phyloP scores from a whole-genome alignment of 2,888 invertebrate genomes.

The Poecilobothrus nobilitatus region DNA sequence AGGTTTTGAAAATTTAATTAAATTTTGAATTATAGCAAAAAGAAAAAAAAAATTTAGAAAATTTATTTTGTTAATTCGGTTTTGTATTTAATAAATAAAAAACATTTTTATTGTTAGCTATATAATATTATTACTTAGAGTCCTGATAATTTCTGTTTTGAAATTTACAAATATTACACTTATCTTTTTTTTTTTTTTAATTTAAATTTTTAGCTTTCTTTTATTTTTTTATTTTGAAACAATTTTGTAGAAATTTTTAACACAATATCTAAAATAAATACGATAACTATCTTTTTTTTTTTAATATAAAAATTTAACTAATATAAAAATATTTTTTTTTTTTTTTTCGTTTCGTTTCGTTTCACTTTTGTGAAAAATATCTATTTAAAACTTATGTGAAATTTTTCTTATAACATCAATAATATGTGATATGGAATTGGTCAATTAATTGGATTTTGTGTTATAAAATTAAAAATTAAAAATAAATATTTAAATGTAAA shows the following conservation, averaged over 20 bases:
- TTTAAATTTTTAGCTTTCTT: background rate
- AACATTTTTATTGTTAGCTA: no score
- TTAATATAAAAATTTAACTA: background rate
- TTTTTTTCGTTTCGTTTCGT: background rate
- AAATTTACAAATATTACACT: background rate
- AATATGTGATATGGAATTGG: background rate
- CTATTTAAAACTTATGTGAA: background rate
- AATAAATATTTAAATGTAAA: slow-evolving; percentile 6
- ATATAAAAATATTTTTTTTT: background rate
- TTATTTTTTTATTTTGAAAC: background rate
- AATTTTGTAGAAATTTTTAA: background rate
- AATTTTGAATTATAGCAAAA: no score
- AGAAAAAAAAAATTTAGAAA: no score
- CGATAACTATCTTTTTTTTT: background rate
- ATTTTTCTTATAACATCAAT: background rate
- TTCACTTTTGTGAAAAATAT: background rate
- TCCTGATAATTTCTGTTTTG: background rate
- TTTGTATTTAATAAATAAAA: no score
- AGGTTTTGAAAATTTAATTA: no score
- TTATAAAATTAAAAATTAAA: background rate
- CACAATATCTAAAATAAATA: background rate
- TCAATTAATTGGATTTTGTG: background rate
- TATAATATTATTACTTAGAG: background rate
- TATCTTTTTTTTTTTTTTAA: background rate
- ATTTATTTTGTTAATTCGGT: no score